These are phyloP conservation scores for Chrysomela aeneicollis DNA, from an alignment of 2,888 invertebrate genomes.

Conservation along the genomic window DNA sequence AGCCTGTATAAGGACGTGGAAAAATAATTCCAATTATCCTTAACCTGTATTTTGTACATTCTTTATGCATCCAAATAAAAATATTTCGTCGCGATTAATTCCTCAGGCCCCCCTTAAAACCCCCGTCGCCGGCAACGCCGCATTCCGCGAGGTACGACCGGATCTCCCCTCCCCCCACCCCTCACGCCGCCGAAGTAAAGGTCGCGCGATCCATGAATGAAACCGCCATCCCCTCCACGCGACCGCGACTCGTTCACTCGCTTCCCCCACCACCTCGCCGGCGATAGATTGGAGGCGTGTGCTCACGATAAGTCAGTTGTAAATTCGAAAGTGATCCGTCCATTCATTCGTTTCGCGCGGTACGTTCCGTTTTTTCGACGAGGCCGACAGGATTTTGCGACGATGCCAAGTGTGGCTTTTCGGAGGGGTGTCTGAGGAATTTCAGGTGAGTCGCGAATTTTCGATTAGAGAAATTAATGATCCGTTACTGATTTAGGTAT, in stretches of 20 bases:
- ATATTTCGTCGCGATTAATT: no score
- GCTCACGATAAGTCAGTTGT: constrained; percentile 53
- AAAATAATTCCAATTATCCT: no score
- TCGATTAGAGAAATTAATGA: no score
- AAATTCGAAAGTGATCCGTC: constrained; percentile 51
- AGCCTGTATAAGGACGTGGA: no score
- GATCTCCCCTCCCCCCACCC: constrained; percentile 39
- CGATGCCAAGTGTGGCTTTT: not conserved
- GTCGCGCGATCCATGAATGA: constrained; percentile 61
- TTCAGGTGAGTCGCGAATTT: not conserved
- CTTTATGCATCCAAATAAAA: no score
- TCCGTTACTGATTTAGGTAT: no score
- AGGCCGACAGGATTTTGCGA: constrained; percentile 17
- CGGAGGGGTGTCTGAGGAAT: not conserved
- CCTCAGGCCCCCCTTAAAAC: not conserved
- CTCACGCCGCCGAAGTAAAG: constrained; percentile 46
- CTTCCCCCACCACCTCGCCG: constrained; percentile 46
- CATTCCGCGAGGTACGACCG: constrained; percentile 34
- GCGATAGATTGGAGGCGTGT: constrained; percentile 50
- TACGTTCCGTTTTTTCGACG: constrained; percentile 30
- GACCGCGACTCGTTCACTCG: constrained; percentile 53
- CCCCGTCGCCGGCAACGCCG: constrained; percentile 12
- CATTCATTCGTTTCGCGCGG: constrained; percentile 42
- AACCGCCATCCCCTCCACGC: constrained; percentile 55
- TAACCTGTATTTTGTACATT: no score